These are phyloP conservation scores for Ectemnius continuus DNA, from an alignment of 2,888 invertebrate genomes.

Conservation along the genomic window DNA sequence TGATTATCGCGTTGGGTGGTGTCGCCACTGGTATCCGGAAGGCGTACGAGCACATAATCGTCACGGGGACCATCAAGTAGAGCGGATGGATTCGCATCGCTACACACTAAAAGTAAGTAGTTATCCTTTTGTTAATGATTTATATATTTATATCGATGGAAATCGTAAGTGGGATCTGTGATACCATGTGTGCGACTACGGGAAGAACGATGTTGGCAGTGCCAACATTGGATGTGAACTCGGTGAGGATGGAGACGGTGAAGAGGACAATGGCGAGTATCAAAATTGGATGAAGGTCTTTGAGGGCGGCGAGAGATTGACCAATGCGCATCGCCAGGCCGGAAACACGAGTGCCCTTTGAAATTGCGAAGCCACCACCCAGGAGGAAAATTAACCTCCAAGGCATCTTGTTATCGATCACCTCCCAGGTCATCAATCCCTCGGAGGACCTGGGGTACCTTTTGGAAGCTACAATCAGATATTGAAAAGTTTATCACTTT, in stretches of 20 bases:
- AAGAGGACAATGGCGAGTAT: slow-evolving; percentile 78
- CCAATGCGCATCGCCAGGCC: slow-evolving; percentile 79
- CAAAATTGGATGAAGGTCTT: slow-evolving; percentile 70
- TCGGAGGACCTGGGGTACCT: slow-evolving; percentile 66
- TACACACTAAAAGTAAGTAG: slow-evolving; percentile 52
- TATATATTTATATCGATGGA: background rate
- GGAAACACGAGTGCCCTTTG: slow-evolving; percentile 79
- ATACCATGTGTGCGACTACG: slow-evolving; percentile 78
- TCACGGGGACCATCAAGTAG: slow-evolving; percentile 73
- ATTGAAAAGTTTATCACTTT: no score
- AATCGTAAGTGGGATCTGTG: background rate
- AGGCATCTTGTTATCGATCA: slow-evolving; percentile 79
- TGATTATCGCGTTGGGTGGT: slow-evolving; percentile 80
- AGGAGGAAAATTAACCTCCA: slow-evolving; percentile 82
- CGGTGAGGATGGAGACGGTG: slow-evolving; percentile 79
- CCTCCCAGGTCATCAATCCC: slow-evolving; percentile 79
- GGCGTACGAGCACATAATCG: slow-evolving; percentile 73
- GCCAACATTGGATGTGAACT: slow-evolving; percentile 81
- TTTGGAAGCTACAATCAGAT: slow-evolving; percentile 43
- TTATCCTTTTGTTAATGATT: no score
- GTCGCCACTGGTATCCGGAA: slow-evolving; percentile 81
- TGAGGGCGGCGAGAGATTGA: slow-evolving; percentile 73
- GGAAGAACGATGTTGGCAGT: slow-evolving; percentile 80
- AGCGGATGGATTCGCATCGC: slow-evolving; percentile 72
- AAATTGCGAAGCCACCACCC: slow-evolving; percentile 82